These are phyloP conservation scores for Rhodophaea formosa DNA, from an alignment of 2,888 invertebrate genomes.

Conservation along the genomic window DNA sequence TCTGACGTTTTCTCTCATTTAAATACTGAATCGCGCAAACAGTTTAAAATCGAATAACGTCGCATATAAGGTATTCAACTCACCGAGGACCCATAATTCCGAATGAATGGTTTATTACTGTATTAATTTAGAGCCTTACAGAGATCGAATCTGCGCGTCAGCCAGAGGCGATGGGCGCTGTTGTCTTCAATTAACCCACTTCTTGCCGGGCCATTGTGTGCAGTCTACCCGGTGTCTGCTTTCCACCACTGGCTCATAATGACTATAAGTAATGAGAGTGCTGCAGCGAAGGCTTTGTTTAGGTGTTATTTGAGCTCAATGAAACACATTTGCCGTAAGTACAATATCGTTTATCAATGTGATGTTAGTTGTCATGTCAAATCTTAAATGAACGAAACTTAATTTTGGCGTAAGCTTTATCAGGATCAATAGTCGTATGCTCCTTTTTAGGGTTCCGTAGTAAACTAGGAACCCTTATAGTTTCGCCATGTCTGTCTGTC, in stretches of 20 bases:
- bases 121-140: conserved; percentile 54
- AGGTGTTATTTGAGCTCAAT: conserved; percentile 59
- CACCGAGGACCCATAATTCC: conserved; percentile 19
- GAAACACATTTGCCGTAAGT: conserved; percentile 42
- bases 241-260: conserved; percentile 66
- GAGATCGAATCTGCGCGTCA: conserved; percentile 57
- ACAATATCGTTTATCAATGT: conserved; percentile 17
- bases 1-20: conserved; percentile 26
- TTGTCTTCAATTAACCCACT: conserved; percentile 78
- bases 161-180: conserved; percentile 60
- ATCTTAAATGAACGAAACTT: neutral
- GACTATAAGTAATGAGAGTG: conserved; percentile 65
- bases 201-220: conserved; percentile 65
- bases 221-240: conserved; percentile 76
- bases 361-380: conserved; percentile 6
- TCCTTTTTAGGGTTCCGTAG: too few species aligned
- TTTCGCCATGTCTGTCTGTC: too few species aligned
- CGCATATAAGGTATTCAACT: neutral
- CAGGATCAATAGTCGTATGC: neutral
- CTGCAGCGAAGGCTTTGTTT: conserved; percentile 52
- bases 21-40: conserved; percentile 16
- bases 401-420: conserved; percentile 1
- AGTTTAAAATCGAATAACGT: conserved; percentile 16
- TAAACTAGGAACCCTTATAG: too few species aligned
- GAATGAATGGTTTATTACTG: conserved; percentile 53